Conservation (phyloP, 1,140 invertebrate species). For the Ceratosolen solmsi region DNA sequence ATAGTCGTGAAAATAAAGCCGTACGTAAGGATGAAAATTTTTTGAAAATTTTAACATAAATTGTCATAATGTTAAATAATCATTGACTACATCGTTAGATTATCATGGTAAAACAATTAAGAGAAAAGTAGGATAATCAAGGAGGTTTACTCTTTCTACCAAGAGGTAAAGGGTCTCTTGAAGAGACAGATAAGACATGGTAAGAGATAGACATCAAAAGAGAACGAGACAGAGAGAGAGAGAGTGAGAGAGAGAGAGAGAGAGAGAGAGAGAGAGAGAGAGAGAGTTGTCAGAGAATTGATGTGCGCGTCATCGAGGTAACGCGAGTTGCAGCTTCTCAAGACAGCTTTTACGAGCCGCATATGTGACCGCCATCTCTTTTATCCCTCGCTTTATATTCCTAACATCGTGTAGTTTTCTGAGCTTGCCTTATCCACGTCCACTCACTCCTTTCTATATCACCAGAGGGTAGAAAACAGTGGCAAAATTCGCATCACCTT, state of each 20-base stretch:
- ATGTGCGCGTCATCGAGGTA: constrained; percentile 40
- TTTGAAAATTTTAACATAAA: no score
- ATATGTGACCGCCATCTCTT: constrained; percentile 63
- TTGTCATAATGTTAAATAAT: background rate
- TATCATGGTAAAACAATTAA: background rate
- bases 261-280: constrained; percentile 8
- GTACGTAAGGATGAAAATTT: no score
- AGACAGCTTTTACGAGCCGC: constrained; percentile 65
- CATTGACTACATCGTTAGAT: constrained; percentile 9
- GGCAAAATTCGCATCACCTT: background rate
- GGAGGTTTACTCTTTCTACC: background rate
- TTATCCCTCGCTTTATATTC: constrained; percentile 67
- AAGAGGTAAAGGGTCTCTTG: background rate
- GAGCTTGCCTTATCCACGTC: constrained; percentile 32
- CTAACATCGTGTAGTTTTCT: constrained; percentile 55
- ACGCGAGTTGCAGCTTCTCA: constrained; percentile 60
- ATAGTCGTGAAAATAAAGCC: no score
- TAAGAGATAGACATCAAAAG: background rate
- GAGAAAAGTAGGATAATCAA: background rate
- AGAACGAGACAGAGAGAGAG: constrained; percentile 29
- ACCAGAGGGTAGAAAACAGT: background rate
- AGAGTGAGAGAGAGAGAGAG: background rate
- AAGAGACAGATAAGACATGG: no score
- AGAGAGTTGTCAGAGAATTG: constrained; percentile 17
- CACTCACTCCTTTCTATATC: constrained; percentile 18